Evolutionary conservation across 2,797 vertebrate genomes (phyloP).

Genomic region (Miichthys miiuy): DNA sequence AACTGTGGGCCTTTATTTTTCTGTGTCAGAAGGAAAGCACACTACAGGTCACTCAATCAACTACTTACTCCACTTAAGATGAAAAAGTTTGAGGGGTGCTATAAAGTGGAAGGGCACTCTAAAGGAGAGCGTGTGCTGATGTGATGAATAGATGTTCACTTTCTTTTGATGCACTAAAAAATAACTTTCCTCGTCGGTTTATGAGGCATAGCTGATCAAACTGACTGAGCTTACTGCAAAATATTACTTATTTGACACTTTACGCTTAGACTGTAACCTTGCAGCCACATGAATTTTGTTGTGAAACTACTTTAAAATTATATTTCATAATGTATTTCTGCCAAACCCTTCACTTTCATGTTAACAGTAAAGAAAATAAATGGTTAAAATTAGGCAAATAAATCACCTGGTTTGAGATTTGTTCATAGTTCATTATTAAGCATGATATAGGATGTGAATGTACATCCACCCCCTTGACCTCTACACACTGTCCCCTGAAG

Average conservation of each 20-base stretch:
- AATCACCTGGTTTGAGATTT: not conserved
- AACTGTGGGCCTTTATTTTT: not conserved
- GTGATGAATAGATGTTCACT: conserved; percentile 54
- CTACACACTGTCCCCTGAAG: no score
- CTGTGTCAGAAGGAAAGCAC: conserved; percentile 13
- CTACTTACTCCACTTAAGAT: conserved; percentile 21
- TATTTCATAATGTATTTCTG: not conserved
- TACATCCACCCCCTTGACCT: not conserved
- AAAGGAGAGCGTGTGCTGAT: conserved; percentile 40
- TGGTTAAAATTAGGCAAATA: not conserved
- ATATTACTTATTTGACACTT: conserved; percentile 34
- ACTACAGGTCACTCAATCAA: conserved; percentile 23
- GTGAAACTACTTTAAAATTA: not conserved
- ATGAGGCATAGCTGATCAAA: conserved; percentile 65
- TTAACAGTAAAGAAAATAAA: no score
- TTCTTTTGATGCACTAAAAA: conserved; percentile 58
- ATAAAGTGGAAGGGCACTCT: conserved; percentile 57
- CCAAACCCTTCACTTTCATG: not conserved
- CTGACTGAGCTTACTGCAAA: conserved; percentile 45
- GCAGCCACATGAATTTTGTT: conserved; percentile 9
- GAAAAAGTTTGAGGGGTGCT: conserved; percentile 36
- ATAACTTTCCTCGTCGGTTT: conserved; percentile 52
- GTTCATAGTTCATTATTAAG: not conserved
- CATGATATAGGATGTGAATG: not conserved
- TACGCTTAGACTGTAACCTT: conserved; percentile 54